Conservation (phyloP, 2,888 invertebrate genomes). For the Microctonus brassicae region DNA sequence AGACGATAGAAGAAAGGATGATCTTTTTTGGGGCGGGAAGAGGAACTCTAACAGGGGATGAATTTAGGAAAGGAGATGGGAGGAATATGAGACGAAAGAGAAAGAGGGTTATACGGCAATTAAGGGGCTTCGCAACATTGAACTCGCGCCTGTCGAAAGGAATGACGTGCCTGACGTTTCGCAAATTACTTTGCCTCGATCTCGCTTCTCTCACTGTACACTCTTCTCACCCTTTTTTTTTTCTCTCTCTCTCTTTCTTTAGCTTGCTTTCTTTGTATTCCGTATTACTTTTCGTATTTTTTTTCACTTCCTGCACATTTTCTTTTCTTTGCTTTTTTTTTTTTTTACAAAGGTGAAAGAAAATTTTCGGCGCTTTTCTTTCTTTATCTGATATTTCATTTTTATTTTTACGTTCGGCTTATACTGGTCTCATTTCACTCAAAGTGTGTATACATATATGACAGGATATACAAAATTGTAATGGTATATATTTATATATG, state of each 20-base stretch:
- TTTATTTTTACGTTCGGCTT: background rate
- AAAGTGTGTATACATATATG: no score
- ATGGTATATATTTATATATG: background rate
- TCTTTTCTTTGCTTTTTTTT: slow-evolving; percentile 20
- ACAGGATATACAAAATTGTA: background rate
- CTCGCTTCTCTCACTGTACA: slow-evolving; percentile 14
- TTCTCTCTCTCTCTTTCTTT: no score
- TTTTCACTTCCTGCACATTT: background rate
- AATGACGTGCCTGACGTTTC: slow-evolving; percentile 53
- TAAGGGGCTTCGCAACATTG: slow-evolving; percentile 41
- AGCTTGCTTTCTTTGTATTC: no score
- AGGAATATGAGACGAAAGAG: slow-evolving; percentile 11
- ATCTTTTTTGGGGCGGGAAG: slow-evolving; percentile 32
- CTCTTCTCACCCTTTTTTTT: slow-evolving; percentile 22
- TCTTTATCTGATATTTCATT: slow-evolving; percentile 3
- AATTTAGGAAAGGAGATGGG: slow-evolving; percentile 4
- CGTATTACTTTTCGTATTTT: no score
- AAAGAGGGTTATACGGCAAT: slow-evolving; percentile 39
- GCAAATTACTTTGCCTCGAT: slow-evolving; percentile 54
- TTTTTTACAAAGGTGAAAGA: slow-evolving; percentile 7
- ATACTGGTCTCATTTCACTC: background rate
- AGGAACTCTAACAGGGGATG: no score
- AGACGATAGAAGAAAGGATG: slow-evolving; percentile 10
- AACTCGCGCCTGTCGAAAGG: slow-evolving; percentile 48
- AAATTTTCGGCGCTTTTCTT: background rate